Conservation (phyloP, 1,140 invertebrate genomes). For the Ooceraea biroi region DNA sequence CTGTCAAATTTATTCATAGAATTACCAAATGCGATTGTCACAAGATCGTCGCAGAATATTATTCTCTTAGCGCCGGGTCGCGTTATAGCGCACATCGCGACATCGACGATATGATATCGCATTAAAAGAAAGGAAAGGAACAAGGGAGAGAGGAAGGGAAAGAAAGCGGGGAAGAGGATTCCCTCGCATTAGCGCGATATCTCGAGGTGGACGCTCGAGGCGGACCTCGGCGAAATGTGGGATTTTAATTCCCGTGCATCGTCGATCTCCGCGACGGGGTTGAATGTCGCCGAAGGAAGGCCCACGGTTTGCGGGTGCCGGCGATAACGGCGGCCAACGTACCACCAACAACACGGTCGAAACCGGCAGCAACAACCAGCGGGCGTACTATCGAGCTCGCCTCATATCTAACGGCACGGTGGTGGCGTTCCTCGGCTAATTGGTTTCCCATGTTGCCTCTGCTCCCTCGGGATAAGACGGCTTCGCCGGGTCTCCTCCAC, state of each 20-base stretch:
- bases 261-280: conserved; percentile 54
- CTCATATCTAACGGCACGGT: conserved; percentile 83
- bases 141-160: not conserved
- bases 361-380: conserved; percentile 59
- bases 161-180: conserved; percentile 27
- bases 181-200: conserved; percentile 66
- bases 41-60: not conserved
- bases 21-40: not conserved
- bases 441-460: conserved; percentile 85
- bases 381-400: conserved; percentile 66
- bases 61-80: not conserved
- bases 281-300: conserved; percentile 58
- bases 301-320: conserved; percentile 70
- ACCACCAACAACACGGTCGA: conserved; percentile 76
- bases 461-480: conserved; percentile 83
- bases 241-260: conserved; percentile 63
- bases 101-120: not conserved
- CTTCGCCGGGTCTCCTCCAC: conserved; percentile 46
- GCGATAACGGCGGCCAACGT: conserved; percentile 67
- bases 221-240: conserved; percentile 45
- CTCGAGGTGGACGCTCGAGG: conserved; percentile 42
- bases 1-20: not conserved
- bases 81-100: conserved; percentile 18
- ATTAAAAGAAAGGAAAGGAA: conserved; percentile 1
- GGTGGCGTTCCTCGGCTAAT: conserved; percentile 83